Base-by-base conservation (phyloP, 2,888 invertebrate genomes). In the Hesperia comma region DNA sequence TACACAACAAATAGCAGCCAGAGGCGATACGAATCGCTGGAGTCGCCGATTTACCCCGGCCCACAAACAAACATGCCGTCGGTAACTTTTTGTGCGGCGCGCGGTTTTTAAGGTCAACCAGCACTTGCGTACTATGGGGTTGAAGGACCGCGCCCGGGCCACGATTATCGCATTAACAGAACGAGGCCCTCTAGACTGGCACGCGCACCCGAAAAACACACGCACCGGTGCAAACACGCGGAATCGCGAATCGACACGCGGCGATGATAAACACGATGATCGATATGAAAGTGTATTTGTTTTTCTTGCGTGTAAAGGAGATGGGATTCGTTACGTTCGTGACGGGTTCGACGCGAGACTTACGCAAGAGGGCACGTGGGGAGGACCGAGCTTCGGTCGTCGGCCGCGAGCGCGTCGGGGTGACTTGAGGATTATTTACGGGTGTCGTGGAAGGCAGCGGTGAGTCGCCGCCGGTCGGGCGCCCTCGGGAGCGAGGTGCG, bases 341-440 rank as follows among this genome's bases (percentile, higher is more conserved):
- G 79, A 77, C 74, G 73, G 77, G 74, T 81, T 73, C 78, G 54
- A 15, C 6, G 14, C 79, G 80, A 82, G 83, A 87, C 90, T 90
- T 90, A 91, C 90, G 90, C 88, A 88, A 89, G 83, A 83, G 82
- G 77, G 83, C 84, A 85, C 87, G 87, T 85, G 86, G 84, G 75
- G 75, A 63, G 37, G 66, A 63, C 61, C 70, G 74, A 33, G 41
- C 58, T 40, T 40, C 49, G 40, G 37, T 51, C 32, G 43, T 56
- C 41, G 63, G 63, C 57, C 63, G 67, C 53, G 56, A 64, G 68
- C 69, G 63, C 67, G 67, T 57, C 68, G 67, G 62, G 72, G 69
- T 58, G 61, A 46, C 49, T 21, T 54, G 56, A 63, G 70, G 70
- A 68, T 63, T 71, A 72, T 75, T 74, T 75, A 70, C 74, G 69